Base-by-base conservation (phyloP, 2,113 vertebrate species). In the Dromiciops gliroides region DNA sequence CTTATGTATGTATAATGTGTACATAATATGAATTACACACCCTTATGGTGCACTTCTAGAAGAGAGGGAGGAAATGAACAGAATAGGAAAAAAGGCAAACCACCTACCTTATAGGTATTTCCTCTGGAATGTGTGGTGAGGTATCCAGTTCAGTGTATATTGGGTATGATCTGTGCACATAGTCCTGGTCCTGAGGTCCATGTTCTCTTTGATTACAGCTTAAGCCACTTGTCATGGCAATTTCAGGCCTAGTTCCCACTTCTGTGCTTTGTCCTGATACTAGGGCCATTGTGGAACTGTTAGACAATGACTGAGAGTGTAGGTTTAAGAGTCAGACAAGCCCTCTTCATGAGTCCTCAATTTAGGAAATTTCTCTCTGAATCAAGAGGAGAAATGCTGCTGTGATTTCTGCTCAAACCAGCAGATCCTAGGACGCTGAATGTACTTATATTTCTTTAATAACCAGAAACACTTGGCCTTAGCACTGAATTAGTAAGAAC, bases 271-370 rank as follows among this genome's bases (percentile, higher is more conserved):
- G 14, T 75, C 37, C 37, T n/a, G 14, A n/a, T 75, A 75, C 14
- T 12, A 7, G 16, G 3, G 37, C 37, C 14, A n/a, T n/a, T 22
- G 1, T 6, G n/a, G 14, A 4, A 3, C 16, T n/a, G 4, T 75
- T n/a, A 44, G 37, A 19, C 7, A 37, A n/a, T 22, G 16, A n/a
- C 67, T 37, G 1, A 31, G 3, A 67, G 12, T 10, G 14, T 67
- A 3, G 60, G 2, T 67, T 75, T 44, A n/a, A 6, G 0, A 75
- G 67, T 44, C 4, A 6, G 2, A 75, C 5, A 37, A 75, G 28
- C 26, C 9, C 52, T 53, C 25, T 52, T 52, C 10, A 31, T 11
- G 8, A 60, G 37, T 75, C 14, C 14, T 75, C 14, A n/a, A n/a
- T n/a, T 75, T 75, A 75, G 14, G 16, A n/a, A 75, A 75, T n/a